A percentile compares a stretch with the other conserved stretches of the same genome.
Evolutionary conservation across 2,113 vertebrate species (phyloP).

Genomic region (Anoura caudifer): DNA sequence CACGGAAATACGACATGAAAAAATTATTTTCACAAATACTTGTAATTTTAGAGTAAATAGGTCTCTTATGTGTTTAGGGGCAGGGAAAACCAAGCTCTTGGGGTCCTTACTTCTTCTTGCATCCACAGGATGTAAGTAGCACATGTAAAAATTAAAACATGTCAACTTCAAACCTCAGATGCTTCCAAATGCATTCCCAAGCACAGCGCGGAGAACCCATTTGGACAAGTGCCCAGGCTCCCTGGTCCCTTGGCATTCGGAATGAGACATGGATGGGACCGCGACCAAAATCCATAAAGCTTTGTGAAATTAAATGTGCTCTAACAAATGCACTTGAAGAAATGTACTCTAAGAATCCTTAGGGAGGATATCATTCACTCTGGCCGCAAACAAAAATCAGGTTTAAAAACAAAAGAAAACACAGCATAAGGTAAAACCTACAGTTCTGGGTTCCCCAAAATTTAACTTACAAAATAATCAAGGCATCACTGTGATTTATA

Average conservation of each 20-base stretch:
- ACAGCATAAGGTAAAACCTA: not conserved
- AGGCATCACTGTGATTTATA: not conserved
- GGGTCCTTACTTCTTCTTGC: not conserved
- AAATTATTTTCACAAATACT: not conserved
- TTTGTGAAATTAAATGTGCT: not conserved
- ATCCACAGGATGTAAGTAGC: not conserved
- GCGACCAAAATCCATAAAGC: not conserved
- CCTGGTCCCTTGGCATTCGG: not conserved
- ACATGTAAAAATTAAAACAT: not conserved
- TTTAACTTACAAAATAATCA: not conserved
- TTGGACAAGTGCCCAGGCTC: not conserved
- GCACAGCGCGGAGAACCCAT: not conserved
- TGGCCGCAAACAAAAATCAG: not conserved
- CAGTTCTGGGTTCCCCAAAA: not conserved
- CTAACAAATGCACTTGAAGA: not conserved
- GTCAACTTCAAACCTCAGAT: not conserved
- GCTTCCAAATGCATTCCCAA: not conserved
- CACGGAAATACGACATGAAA: constrained; percentile 48
- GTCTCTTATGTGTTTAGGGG: not conserved
- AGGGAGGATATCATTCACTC: not conserved
- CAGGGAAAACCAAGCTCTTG: not conserved
- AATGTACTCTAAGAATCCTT: not conserved
- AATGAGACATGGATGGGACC: not conserved
- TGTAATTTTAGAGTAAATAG: not conserved
- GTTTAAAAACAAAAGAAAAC: not conserved